Conservation (phyloP, 2,888 invertebrate species). For the Microctonus hyperodae region DNA sequence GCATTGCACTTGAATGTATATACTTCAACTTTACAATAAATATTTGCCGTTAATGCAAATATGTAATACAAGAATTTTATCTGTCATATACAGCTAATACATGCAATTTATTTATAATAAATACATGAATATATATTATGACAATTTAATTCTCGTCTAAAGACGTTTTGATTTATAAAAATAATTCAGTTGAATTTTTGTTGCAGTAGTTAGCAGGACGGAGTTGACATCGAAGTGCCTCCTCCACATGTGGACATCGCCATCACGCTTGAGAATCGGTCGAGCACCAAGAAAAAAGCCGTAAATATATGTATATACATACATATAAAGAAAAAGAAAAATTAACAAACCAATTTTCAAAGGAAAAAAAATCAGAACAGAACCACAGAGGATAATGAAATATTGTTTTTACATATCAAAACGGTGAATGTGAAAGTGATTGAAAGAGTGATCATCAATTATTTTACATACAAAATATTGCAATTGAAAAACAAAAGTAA, state of each 20-base stretch:
- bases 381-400: background rate
- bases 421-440: conserved; percentile 15
- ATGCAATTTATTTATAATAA: background rate
- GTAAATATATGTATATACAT: conserved; percentile 25
- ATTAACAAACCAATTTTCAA: background rate
- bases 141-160: conserved; percentile 8
- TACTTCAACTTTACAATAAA: background rate
- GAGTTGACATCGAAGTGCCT: conserved; percentile 59
- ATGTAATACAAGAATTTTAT: background rate
- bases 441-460: conserved; percentile 8
- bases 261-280: conserved; percentile 61
- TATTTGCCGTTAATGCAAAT: background rate
- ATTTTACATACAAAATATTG: background rate
- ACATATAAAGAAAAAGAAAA: background rate
- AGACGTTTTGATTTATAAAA: background rate
- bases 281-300: conserved; percentile 63
- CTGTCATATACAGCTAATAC: too few relatives aligned
- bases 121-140: background rate
- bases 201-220: conserved; percentile 57
- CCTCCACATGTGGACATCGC: conserved; percentile 64
- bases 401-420: conserved; percentile 15
- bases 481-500: background rate
- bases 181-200: conserved; percentile 29
- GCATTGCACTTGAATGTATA: background rate
- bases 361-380: background rate